Conservation (phyloP, 2,888 invertebrate species). For the Ophion ventricosus region DNA sequence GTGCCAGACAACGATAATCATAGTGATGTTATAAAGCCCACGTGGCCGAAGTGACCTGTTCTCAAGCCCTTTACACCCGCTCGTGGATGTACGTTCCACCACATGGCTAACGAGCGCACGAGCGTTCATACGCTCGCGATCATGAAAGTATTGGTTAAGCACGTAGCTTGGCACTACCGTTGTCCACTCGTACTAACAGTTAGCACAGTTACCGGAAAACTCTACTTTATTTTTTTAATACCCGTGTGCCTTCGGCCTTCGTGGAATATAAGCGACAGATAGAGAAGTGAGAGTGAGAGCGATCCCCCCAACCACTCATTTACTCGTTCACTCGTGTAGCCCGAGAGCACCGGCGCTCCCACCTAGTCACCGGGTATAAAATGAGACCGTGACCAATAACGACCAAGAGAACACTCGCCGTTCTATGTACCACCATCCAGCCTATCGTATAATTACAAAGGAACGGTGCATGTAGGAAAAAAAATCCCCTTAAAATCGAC, state of each 20-base stretch:
- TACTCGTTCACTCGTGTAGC: conserved; percentile 20
- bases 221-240: conserved; percentile 64
- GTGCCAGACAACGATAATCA: conserved; percentile 64
- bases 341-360: conserved; percentile 26
- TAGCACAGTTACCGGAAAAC: conserved; percentile 56
- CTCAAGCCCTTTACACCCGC: conserved; percentile 27
- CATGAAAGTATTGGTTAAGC: conserved; percentile 61
- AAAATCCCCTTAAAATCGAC: conserved; percentile 17
- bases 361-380: conserved; percentile 54
- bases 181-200: conserved; percentile 66
- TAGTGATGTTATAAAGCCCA: conserved; percentile 54
- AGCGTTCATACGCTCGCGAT: conserved; percentile 49
- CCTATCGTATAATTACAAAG: conserved; percentile 54
- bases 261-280: conserved; percentile 45
- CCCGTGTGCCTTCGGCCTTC: conserved; percentile 47
- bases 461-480: conserved; percentile 18
- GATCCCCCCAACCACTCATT: conserved; percentile 35
- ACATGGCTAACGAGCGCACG: background rate
- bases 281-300: conserved; percentile 35
- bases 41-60: conserved; percentile 24
- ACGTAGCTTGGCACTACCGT: conserved; percentile 56
- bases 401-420: conserved; percentile 49
- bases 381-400: conserved; percentile 61
- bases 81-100: conserved; percentile 7
- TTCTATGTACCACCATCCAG: conserved; percentile 19